phyloP scores from a whole-genome alignment of 2,113 vertebrate genomes.

The Manacus vitellinus region DNA sequence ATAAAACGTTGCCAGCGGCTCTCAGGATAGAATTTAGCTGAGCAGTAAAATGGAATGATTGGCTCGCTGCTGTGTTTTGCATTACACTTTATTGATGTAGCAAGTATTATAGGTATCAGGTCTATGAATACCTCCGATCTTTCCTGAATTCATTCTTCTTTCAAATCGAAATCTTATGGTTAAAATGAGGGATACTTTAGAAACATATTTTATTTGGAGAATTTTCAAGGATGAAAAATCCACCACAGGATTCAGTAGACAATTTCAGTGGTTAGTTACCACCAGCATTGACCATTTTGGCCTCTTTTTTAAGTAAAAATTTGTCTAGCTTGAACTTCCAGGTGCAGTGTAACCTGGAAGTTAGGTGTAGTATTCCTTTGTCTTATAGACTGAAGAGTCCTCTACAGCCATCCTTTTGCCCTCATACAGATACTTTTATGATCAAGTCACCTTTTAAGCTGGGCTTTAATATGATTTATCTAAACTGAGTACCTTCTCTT shows the following conservation, averaged over 20 bases:
- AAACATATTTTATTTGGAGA: neutral
- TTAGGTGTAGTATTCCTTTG: neutral
- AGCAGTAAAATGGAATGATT: neutral
- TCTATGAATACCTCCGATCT: neutral
- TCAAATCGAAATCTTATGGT: neutral
- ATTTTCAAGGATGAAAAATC: neutral
- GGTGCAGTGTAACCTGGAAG: no score
- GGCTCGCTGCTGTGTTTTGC: neutral
- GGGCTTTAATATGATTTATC: neutral
- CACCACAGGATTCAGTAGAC: neutral
- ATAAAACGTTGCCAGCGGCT: neutral
- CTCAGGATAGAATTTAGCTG: neutral
- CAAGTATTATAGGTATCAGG: neutral
- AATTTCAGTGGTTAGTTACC: neutral
- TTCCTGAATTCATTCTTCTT: slow-evolving; percentile 5
- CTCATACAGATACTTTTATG: neutral
- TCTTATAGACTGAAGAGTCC: neutral
- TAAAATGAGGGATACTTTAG: neutral
- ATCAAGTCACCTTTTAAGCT: neutral
- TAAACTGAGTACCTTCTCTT: neutral
- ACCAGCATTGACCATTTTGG: neutral
- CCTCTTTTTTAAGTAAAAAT: neutral
- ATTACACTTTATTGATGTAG: neutral
- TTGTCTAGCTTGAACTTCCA: neutral
- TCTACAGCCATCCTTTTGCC: neutral